Conservation (phyloP, 2,888 invertebrate genomes). For the Hartigia nigra region DNA sequence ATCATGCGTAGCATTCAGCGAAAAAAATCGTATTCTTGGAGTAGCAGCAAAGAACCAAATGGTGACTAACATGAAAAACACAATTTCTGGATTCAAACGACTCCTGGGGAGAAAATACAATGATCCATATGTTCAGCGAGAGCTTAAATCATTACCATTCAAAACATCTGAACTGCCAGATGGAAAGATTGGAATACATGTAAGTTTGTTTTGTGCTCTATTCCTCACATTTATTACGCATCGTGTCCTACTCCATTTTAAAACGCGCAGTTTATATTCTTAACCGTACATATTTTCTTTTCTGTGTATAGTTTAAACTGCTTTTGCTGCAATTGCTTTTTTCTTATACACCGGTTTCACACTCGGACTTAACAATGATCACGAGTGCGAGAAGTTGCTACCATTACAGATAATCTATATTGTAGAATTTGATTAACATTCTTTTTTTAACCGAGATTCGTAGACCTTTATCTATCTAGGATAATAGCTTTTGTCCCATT, state of each 20-base stretch:
- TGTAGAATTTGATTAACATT: background rate
- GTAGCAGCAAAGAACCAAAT: conserved; percentile 97
- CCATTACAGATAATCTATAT: background rate
- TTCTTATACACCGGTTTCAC: background rate
- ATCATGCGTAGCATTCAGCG: conserved; percentile 95
- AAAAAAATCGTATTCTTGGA: conserved; percentile 92
- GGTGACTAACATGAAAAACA: conserved; percentile 97
- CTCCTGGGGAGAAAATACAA: conserved; percentile 90
- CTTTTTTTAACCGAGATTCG: background rate
- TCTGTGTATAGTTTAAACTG: background rate
- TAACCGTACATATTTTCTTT: background rate
- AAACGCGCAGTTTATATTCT: background rate
- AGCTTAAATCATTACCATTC: conserved; percentile 83
- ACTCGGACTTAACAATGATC: background rate
- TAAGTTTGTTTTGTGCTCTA: conserved; percentile 62
- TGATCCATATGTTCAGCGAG: conserved; percentile 89
- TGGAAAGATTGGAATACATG: conserved; percentile 88
- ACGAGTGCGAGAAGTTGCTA: background rate
- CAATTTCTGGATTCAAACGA: conserved; percentile 93
- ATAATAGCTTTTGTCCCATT: background rate
- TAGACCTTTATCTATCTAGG: background rate
- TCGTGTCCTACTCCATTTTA: background rate
- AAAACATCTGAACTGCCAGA: conserved; percentile 79
- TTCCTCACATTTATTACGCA: background rate
- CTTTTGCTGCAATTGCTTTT: background rate